These are phyloP conservation scores for Drosophila austrosaltans DNA, from an alignment of 2,888 invertebrate genomes.

Conservation along the genomic window DNA sequence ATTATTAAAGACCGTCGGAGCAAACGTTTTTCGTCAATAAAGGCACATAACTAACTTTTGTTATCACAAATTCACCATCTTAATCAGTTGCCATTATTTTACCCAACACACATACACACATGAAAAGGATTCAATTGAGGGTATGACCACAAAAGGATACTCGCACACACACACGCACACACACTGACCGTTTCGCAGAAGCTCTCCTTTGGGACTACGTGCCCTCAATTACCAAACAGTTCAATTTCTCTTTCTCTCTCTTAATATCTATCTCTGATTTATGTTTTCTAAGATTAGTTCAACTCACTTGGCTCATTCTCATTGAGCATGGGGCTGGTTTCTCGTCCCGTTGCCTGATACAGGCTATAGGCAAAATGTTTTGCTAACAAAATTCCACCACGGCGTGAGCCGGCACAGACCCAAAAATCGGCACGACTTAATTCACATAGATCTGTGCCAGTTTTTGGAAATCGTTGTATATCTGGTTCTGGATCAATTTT, in stretches of 20 bases:
- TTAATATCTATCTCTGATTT: slow-evolving; percentile 54
- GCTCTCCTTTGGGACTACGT: slow-evolving; percentile 72
- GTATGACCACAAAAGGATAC: slow-evolving; percentile 68
- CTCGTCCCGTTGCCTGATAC: slow-evolving; percentile 86
- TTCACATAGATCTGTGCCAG: slow-evolving; percentile 85
- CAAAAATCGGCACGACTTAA: slow-evolving; percentile 87
- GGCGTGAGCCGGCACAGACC: slow-evolving; percentile 84
- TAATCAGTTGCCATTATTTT: slow-evolving; percentile 75
- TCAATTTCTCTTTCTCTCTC: slow-evolving; percentile 51
- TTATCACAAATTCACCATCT: slow-evolving; percentile 66
- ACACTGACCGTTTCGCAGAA: slow-evolving; percentile 40
- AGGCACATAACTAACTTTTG: slow-evolving; percentile 64
- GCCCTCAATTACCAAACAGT: slow-evolving; percentile 70
- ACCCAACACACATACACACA: slow-evolving; percentile 6
- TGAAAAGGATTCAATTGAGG: slow-evolving; percentile 68
- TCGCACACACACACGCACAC: slow-evolving; percentile 14
- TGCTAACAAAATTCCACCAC: slow-evolving; percentile 85
- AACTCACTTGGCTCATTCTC: slow-evolving; percentile 84
- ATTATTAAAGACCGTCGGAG: background rate
- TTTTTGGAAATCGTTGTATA: slow-evolving; percentile 85
- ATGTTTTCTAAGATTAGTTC: slow-evolving; percentile 56
- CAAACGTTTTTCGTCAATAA: slow-evolving; percentile 65
- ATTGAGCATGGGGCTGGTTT: slow-evolving; percentile 85
- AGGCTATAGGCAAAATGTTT: slow-evolving; percentile 86
- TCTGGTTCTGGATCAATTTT: slow-evolving; percentile 85